Evolutionary conservation across 2,113 vertebrate species (phyloP), one percentile per base, ranked within the genome.

Genomic region (Pomatostomus ruficeps): DNA sequence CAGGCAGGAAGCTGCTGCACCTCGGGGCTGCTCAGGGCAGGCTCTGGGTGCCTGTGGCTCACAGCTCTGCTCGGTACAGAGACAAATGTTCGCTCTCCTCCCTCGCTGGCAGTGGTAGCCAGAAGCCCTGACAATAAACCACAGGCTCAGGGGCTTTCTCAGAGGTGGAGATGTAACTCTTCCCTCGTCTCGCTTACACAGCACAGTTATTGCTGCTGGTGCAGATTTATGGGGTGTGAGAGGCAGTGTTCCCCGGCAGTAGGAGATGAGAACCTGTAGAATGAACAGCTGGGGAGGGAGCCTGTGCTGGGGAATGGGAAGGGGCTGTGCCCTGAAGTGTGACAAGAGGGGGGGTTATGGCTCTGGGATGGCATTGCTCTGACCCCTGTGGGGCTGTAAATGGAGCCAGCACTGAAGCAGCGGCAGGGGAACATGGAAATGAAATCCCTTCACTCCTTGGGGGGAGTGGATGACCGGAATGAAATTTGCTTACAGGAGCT

Each of bases 311-410:
- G 18, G 25, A 12, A 23, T 62, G 63, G 62, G 16, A 54, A 46
- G 59, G 62, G 49, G 3, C 36, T 55, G 66, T 42, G 52, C 15
- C 26, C 2, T 0, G 0, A 2, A 2, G 31, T 5, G n/a, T 24
- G 40, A 0, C 4, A 4, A 2, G 28, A 54, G 5, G 10, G 21
- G 21, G 14, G 8, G 16, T 8, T 3, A 0, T 3, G 7, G 1
- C 25, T 11, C 2, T 7, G 12, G 10, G 29, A 5, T 10, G 67
- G 5, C 21, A 3, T 0, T 2, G 3, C 1, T 23, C 12, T 17
- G n/a, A 15, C 8, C 23, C 23, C 9, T 42, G 5, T 1, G 5
- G n/a, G 40, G 29, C 35, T 4, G 24, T 14, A 4, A 51, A 25
- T 12, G 14, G 42, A 24, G 10, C 33, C 72, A 81, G 31, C 7